phyloP scores from a whole-genome alignment of 1,140 invertebrate genomes.

The Scaptomyza hsui region DNA sequence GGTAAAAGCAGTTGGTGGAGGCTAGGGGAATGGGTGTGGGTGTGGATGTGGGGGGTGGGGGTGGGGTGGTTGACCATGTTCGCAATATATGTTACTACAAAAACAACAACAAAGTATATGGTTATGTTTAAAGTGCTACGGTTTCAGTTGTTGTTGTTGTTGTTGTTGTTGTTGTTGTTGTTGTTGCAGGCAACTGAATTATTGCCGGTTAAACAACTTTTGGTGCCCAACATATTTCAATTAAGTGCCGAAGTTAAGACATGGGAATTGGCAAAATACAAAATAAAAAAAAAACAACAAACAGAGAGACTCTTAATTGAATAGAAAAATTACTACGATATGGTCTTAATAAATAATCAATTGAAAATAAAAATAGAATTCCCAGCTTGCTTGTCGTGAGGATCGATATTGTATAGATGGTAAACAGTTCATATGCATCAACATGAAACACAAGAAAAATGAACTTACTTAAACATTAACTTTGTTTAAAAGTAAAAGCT shows the following conservation, averaged over 20 bases:
- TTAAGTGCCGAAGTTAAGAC: constrained; percentile 60
- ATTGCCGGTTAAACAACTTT: constrained; percentile 67
- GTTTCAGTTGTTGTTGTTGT: constrained; percentile 26
- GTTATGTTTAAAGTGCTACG: constrained; percentile 31
- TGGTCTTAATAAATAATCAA: background rate
- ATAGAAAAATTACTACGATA: background rate
- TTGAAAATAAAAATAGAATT: too few species aligned
- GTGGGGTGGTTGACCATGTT: constrained; percentile 15
- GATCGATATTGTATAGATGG: too few species aligned
- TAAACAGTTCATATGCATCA: too few species aligned
- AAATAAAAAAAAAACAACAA: background rate
- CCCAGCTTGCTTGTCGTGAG: too few species aligned
- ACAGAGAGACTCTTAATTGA: constrained; percentile 17
- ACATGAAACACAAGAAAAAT: too few species aligned
- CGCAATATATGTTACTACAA: constrained; percentile 22
- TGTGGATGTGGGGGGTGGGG: background rate
- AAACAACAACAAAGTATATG: constrained; percentile 19
- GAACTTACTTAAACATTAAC: too few species aligned
- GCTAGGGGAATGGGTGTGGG: background rate
- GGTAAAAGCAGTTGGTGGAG: background rate
- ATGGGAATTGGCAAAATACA: constrained; percentile 37
- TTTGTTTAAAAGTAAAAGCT: too few species aligned
- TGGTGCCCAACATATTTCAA: constrained; percentile 58
- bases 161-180: constrained; percentile 23
- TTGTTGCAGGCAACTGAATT: constrained; percentile 50